A percentile compares a stretch with the other conserved stretches of the same genome.
Evolutionary conservation across 2,113 vertebrate species (phyloP).

Genomic region (Himantopus leucocephalus): DNA sequence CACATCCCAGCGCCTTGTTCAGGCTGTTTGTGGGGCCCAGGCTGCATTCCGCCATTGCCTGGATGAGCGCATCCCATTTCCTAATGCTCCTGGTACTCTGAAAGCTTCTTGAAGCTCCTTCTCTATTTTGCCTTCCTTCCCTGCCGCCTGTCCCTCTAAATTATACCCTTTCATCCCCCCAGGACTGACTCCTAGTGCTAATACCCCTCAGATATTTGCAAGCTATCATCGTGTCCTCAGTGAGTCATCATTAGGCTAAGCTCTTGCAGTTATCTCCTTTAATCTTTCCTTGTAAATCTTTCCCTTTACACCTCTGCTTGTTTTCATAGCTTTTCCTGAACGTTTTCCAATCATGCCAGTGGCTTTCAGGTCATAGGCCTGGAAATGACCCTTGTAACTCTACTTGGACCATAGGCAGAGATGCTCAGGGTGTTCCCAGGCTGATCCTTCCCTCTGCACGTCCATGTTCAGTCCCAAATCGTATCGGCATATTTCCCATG

Average conservation of each 20-base stretch:
- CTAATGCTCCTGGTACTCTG: neutral
- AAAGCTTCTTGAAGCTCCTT: neutral
- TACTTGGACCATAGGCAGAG: neutral
- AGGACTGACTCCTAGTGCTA: conserved; percentile 12
- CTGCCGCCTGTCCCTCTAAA: neutral
- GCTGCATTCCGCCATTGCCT: neutral
- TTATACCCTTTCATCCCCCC: neutral
- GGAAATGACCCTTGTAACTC: neutral
- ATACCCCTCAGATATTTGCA: conserved; percentile 59
- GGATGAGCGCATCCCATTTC: neutral
- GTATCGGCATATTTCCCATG: neutral
- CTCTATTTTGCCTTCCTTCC: neutral
- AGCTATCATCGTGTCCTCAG: conserved; percentile 32
- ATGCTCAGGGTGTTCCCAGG: neutral
- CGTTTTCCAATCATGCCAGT: neutral
- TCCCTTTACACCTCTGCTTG: conserved; percentile 38
- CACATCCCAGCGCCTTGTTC: neutral
- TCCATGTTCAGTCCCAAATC: neutral
- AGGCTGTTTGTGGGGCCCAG: neutral
- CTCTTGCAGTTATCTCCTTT: conserved; percentile 34
- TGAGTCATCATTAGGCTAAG: conserved; percentile 50
- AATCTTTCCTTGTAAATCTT: conserved; percentile 64
- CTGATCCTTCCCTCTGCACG: neutral
- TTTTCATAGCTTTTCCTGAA: conserved; percentile 47
- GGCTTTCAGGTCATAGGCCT: neutral